Percentiles rank a stretch among this genome's conserved stretches.
phyloP scores from a whole-genome alignment of 2,888 invertebrate genomes.

The Cataglyphis albicans region DNA sequence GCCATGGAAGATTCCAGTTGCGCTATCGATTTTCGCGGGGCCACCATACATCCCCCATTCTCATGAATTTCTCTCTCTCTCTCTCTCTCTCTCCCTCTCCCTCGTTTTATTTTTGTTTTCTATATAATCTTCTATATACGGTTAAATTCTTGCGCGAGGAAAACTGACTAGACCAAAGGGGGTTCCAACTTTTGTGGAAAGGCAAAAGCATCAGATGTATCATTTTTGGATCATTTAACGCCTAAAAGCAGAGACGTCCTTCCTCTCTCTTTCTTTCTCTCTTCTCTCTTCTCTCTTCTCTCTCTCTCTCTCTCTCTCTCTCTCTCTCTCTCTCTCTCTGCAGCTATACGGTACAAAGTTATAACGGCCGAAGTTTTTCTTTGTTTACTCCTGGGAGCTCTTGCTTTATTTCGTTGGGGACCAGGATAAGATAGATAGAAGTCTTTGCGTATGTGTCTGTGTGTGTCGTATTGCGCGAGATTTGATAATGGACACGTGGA shows the following conservation, averaged over 20 bases:
- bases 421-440: conserved; percentile 45
- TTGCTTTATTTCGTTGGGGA: conserved; percentile 43
- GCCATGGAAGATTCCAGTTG: conserved; percentile 30
- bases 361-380: conserved; percentile 49
- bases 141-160: neutral
- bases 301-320: neutral
- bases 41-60: neutral
- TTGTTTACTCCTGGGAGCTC: conserved; percentile 35
- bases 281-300: neutral
- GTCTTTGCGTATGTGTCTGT: neutral
- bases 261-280: neutral
- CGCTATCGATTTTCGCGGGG: conserved; percentile 36
- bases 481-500: conserved; percentile 45
- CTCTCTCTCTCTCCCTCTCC: neutral
- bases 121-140: neutral
- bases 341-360: conserved; percentile 27
- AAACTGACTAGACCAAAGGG: neutral
- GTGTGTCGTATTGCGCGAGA: conserved; percentile 11
- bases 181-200: conserved; percentile 12
- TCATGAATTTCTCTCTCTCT: neutral
- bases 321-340: neutral
- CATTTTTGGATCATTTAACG: conserved; percentile 33
- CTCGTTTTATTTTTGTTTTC: neutral
- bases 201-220: neutral
- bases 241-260: neutral